Evolutionary conservation across 2,113 vertebrate species (phyloP).

Genomic region (Rousettus leschenaultii): DNA sequence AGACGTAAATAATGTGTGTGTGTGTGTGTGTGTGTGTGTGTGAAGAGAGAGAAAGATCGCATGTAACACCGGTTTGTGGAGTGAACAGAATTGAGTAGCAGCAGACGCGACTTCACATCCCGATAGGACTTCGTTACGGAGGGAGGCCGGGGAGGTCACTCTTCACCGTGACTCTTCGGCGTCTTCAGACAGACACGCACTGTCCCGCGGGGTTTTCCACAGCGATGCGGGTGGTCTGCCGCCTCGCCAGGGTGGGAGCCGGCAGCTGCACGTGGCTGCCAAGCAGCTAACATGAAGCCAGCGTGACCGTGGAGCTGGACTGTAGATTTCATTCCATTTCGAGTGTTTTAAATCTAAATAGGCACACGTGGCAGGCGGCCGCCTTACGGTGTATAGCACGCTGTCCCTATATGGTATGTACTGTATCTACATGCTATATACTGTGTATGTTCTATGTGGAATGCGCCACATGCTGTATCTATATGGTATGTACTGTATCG

Average conservation of each 20-base stretch:
- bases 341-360: neutral
- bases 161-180: neutral
- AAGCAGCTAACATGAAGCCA: neutral
- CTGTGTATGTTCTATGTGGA: too few species aligned
- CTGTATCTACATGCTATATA: too few species aligned
- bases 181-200: neutral
- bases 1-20: neutral
- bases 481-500: too few species aligned
- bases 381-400: neutral
- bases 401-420: too few species aligned
- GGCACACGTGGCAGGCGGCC: too few species aligned
- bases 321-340: neutral
- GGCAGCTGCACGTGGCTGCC: fast-evolving
- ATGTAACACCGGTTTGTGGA: neutral
- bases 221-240: neutral
- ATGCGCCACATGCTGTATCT: too few species aligned
- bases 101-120: neutral
- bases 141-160: neutral
- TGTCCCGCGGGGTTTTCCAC: neutral
- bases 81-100: neutral
- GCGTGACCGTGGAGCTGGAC: neutral
- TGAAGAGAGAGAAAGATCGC: neutral
- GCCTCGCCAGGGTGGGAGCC: neutral
- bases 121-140: neutral
- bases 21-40: neutral